These are phyloP conservation scores for Ifrita kowaldi DNA, from an alignment of 2,113 vertebrate species.

Conservation along the genomic window DNA sequence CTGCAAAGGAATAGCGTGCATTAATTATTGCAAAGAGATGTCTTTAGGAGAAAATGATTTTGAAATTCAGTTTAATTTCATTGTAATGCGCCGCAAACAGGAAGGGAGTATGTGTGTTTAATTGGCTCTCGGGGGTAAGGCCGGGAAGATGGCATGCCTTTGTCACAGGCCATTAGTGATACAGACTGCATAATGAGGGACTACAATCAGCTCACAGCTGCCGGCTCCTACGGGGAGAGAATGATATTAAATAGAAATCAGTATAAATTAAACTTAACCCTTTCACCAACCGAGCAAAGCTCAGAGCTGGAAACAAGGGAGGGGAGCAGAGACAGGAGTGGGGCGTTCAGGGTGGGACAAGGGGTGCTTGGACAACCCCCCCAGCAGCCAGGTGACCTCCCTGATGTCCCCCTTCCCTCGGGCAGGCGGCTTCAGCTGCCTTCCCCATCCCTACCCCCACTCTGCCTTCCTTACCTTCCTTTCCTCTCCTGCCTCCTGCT, in stretches of 20 bases:
- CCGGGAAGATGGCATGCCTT: constrained; percentile 85
- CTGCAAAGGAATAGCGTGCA: constrained; percentile 65
- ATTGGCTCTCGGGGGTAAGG: constrained; percentile 90
- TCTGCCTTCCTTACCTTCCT: background rate
- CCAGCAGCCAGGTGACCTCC: background rate
- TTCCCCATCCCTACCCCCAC: background rate
- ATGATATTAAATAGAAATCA: constrained; percentile 76
- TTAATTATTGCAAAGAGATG: constrained; percentile 78
- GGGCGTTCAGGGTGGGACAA: background rate
- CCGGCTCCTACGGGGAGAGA: constrained; percentile 72
- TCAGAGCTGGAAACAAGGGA: background rate
- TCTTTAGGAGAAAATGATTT: constrained; percentile 76
- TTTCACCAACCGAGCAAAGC: constrained; percentile 29
- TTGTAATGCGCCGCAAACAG: constrained; percentile 73
- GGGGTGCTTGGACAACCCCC: background rate
- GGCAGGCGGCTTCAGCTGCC: background rate
- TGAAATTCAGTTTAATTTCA: constrained; percentile 78
- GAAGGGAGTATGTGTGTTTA: constrained; percentile 78
- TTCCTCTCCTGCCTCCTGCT: background rate
- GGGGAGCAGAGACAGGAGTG: background rate
- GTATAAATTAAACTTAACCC: constrained; percentile 77
- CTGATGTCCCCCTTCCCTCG: accelerated
- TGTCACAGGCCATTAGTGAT: constrained; percentile 94
- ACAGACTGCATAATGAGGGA: constrained; percentile 87
- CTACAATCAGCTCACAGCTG: constrained; percentile 87